Evolutionary conservation across 2,888 invertebrate species (phyloP).

Genomic region (Clostera curtula): DNA sequence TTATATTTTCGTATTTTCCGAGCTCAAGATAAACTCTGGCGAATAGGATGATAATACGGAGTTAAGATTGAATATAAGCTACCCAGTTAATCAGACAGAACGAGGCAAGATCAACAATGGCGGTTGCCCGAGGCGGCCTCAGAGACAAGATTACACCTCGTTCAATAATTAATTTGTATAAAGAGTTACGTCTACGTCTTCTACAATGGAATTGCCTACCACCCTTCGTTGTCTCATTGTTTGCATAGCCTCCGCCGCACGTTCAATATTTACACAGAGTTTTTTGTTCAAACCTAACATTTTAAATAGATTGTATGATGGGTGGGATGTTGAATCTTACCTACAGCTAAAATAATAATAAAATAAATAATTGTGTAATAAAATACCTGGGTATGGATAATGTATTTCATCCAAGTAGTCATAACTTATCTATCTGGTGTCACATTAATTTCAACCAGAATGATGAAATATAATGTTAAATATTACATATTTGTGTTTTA

Average conservation of each 20-base stretch:
- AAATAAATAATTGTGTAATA: no score
- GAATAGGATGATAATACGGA: no score
- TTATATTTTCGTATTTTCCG: no score
- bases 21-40: no score
- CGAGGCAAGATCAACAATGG: constrained; percentile 23
- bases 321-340: neutral
- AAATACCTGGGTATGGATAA: no score
- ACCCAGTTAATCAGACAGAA: constrained; percentile 32
- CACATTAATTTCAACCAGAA: no score
- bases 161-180: constrained; percentile 65
- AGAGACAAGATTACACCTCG: constrained; percentile 49
- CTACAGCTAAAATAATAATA: neutral
- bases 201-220: constrained; percentile 34
- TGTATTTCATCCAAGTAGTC: no score
- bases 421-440: no score
- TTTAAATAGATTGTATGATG: neutral
- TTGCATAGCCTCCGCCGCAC: constrained; percentile 33
- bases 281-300: constrained; percentile 16
- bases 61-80: constrained; percentile 56
- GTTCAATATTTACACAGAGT: constrained; percentile 38
- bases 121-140: constrained; percentile 16
- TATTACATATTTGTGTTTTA: no score
- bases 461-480: no score
- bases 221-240: constrained; percentile 42
- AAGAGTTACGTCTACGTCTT: constrained; percentile 52